Conservation (phyloP, 64 coral and sea anemone genomes). For the Porites lutea region DNA sequence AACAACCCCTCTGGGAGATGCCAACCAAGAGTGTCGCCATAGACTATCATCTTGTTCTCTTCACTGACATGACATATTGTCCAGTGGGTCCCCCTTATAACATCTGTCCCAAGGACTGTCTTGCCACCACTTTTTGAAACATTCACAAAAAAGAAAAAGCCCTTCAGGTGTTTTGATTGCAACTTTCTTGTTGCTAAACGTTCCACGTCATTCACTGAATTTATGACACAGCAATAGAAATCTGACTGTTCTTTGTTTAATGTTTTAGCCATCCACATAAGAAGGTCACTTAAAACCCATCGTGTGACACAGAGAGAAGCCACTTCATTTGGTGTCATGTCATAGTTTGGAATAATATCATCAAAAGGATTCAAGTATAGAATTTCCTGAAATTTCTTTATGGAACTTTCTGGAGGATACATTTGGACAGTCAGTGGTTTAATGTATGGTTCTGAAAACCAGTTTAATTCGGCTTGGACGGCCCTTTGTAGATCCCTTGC, state of each 20-base stretch:
- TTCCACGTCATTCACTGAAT: not conserved
- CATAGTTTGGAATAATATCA: not conserved
- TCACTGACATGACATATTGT: constrained; percentile 18
- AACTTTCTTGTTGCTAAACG: not conserved
- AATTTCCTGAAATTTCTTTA: constrained; percentile 13
- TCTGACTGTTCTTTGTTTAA: constrained; percentile 1
- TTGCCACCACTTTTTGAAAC: not conserved
- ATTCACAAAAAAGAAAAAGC: constrained; percentile 13
- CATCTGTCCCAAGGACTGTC: not conserved
- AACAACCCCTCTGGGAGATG: not conserved
- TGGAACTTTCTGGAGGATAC: not conserved
- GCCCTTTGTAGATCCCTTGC: constrained; percentile 25
- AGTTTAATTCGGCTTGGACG: constrained; percentile 45
- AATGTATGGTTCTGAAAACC: constrained; percentile 41
- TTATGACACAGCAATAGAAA: constrained; percentile 8
- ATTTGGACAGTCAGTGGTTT: constrained; percentile 36
- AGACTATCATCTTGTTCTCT: not conserved
- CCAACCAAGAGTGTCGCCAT: constrained; percentile 51
- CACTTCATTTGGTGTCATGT: constrained; percentile 33
- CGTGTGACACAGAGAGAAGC: not conserved
- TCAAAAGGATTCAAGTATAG: constrained; percentile 22
- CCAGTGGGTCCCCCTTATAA: constrained; percentile 13
- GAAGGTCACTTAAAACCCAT: constrained; percentile 34
- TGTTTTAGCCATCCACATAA: constrained; percentile 9
- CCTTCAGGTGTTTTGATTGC: not conserved